Evolutionary conservation across 1,140 invertebrate species (phyloP).

Genomic region (Caenorhabditis briggsae): DNA sequence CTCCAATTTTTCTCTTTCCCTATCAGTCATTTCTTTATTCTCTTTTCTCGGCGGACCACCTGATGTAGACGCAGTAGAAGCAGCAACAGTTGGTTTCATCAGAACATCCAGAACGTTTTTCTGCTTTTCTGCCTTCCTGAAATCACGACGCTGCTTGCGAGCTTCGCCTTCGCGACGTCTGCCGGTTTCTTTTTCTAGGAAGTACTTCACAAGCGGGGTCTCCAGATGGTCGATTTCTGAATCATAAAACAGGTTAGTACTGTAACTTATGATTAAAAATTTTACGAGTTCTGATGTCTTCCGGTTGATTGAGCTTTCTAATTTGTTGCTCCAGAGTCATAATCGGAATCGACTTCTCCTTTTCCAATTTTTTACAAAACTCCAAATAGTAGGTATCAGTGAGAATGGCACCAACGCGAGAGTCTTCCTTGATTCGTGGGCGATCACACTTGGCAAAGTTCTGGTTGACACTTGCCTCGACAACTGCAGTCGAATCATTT

Average conservation of each 20-base stretch:
- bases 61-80: not conserved
- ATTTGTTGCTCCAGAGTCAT: slow-evolving; percentile 28
- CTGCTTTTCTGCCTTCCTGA: slow-evolving; percentile 1
- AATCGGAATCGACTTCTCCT: not conserved
- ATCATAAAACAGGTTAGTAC: not conserved
- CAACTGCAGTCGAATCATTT: not conserved
- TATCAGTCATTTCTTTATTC: not conserved
- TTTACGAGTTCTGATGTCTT: slow-evolving; percentile 8
- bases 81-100: not conserved
- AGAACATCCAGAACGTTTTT: slow-evolving; percentile 21
- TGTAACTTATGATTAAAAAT: not conserved
- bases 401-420: not conserved
- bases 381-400: slow-evolving; percentile 41
- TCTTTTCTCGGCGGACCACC: too few relatives aligned
- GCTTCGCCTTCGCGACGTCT: not conserved
- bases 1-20: slow-evolving; percentile 25
- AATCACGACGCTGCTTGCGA: not conserved
- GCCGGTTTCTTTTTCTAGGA: not conserved
- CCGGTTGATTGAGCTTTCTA: slow-evolving; percentile 19
- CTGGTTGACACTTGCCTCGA: slow-evolving; percentile 6
- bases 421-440: not conserved
- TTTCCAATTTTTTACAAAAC: slow-evolving; percentile 12
- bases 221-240: slow-evolving; percentile 8
- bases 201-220: slow-evolving; percentile 31
- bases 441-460: not conserved